Conservation (phyloP, 2,797 vertebrate species). For the Silurus lanzhouensis region DNA sequence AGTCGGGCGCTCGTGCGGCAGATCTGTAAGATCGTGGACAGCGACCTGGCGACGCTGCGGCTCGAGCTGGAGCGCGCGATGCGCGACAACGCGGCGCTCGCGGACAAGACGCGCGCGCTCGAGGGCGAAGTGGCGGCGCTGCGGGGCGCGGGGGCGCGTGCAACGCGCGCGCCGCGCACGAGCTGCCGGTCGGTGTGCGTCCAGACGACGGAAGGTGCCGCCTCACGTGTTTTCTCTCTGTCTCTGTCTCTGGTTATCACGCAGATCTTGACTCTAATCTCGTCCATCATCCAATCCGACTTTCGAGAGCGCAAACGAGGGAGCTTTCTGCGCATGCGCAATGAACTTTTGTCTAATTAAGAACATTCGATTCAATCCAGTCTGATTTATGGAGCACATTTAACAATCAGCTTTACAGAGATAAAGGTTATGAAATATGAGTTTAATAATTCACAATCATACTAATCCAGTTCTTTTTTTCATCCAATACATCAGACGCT, state of each 20-base stretch:
- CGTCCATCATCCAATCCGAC: neutral
- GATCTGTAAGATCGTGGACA: slow-evolving; percentile 70
- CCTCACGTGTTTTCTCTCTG: slow-evolving; percentile 1
- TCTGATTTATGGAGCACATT: no score
- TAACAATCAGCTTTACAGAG: no score
- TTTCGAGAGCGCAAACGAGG: no score
- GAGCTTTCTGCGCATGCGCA: neutral
- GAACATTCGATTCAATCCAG: no score
- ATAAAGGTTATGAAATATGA: no score
- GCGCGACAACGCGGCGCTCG: slow-evolving; percentile 63
- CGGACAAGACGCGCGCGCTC: slow-evolving; percentile 63
- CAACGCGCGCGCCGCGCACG: slow-evolving; percentile 43
- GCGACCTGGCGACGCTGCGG: slow-evolving; percentile 67
- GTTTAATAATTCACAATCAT: no score
- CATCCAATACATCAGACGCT: neutral
- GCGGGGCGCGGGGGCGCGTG: slow-evolving; percentile 44
- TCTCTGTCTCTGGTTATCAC: no score
- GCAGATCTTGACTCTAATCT: no score
- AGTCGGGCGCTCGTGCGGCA: slow-evolving; percentile 64
- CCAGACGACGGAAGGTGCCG: slow-evolving; percentile 57
- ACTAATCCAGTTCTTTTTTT: neutral
- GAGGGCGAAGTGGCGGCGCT: slow-evolving; percentile 60
- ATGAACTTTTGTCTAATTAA: neutral
- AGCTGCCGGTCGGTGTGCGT: slow-evolving; percentile 62
- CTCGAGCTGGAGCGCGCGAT: slow-evolving; percentile 64